Evolutionary conservation across 2,113 vertebrate genomes (phyloP), one percentile per base, ranked within the genome.

Genomic region (Mixornis gularis): DNA sequence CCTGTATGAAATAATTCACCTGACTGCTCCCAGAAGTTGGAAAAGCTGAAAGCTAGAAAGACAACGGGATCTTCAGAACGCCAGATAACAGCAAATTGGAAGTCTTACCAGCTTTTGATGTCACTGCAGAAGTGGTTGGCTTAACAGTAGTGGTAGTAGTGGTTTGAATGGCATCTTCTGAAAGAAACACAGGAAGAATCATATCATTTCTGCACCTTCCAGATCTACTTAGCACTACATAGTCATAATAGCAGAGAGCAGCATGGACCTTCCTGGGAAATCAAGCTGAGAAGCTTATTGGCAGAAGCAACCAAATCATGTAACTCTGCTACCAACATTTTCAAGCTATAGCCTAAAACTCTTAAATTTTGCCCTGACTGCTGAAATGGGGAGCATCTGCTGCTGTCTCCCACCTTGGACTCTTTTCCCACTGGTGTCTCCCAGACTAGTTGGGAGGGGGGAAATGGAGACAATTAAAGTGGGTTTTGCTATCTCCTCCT

Each of bases 111-210:
- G 40, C 3, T 74, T 27, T 22, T 48, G 8, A 1, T 30, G 26
- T 13, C 70, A 13, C 8, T 73, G 62, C 0, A 89, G 51, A 3
- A 73, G 2, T 0, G 1, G 3, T 2, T 81, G 46, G 0, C 7
- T 0, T 18, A 65, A 12, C 1, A 2, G 2, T 10, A 55, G 4
- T 3, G 19, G 0, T 0, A 2, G 2, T 10, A 55, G 4, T 3
- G 21, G 0, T 0, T 69, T 8, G 5, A 49, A 1, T 1, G 18
- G 0, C 32, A 55, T 21, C 4, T 30, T 71, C 92, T 95, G 70
- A 88, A 95, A 89, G 16, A 89, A 90, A 87, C 22, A 84, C 20
- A 92, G 44, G 89, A 49, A 94, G 12, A 38, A 84, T 55, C 24
- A 7, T 4, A 20, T 93, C 77, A 86, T 7, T 72, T 79, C 29